These are phyloP conservation scores for Boulengeromyrus knoepffleri DNA, from an alignment of 2,113 vertebrate genomes.

Conservation along the genomic window DNA sequence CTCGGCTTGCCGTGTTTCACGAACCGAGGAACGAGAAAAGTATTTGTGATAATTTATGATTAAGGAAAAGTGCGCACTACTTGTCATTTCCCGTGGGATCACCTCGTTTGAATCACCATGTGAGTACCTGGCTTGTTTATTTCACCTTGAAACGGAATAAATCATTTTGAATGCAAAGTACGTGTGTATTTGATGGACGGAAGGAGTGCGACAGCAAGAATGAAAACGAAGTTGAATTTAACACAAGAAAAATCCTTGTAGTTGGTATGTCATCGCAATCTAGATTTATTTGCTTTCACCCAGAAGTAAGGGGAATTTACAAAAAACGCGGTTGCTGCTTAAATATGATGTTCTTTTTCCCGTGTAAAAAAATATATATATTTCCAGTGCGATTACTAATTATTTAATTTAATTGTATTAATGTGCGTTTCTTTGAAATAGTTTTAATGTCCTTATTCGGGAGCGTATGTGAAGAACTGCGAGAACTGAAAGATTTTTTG, in stretches of 20 bases:
- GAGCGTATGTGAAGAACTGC: neutral
- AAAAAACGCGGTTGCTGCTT: neutral
- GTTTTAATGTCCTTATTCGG: neutral
- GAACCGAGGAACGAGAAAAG: neutral
- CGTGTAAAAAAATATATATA: neutral
- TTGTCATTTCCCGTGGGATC: neutral
- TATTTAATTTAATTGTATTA: neutral
- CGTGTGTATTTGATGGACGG: neutral
- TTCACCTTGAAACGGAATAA: neutral
- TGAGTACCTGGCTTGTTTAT: constrained; percentile 11
- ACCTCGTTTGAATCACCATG: neutral
- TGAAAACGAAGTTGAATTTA: neutral
- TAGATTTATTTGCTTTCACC: neutral
- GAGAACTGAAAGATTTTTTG: neutral
- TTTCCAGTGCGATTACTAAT: neutral
- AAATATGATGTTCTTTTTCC: neutral
- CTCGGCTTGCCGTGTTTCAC: neutral
- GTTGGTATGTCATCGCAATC: neutral
- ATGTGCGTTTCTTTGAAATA: neutral
- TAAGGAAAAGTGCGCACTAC: neutral
- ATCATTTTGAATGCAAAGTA: neutral
- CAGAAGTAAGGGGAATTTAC: neutral
- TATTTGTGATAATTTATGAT: neutral
- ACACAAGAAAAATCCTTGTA: neutral
- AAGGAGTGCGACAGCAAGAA: neutral